A percentile compares a stretch with the other conserved stretches of the same genome.
Conservation (phyloP, 2,888 invertebrate species). For the Deilephila porcellus region DNA sequence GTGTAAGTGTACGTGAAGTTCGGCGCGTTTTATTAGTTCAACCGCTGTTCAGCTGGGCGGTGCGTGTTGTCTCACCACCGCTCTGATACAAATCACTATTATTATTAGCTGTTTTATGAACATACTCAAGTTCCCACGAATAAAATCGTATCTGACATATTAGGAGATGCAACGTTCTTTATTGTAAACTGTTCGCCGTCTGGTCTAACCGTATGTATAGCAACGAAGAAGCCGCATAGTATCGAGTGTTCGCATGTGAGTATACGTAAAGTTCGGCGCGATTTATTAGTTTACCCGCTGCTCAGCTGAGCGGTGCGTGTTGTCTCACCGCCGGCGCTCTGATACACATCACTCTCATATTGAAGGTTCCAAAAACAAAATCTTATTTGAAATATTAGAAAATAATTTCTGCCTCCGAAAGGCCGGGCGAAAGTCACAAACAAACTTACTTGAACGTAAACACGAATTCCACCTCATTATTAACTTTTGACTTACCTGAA, state of each 20-base stretch:
- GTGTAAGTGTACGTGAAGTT: too few species aligned
- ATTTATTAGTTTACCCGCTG: slow-evolving; percentile 46
- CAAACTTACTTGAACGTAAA: too few species aligned
- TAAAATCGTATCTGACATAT: too few species aligned
- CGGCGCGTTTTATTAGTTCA: too few species aligned
- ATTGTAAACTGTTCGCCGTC: not conserved
- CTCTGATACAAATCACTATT: too few species aligned
- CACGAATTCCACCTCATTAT: not conserved
- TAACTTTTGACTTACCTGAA: slow-evolving; percentile 43
- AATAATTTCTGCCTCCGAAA: too few species aligned
- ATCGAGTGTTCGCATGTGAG: not conserved
- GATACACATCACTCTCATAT: not conserved
- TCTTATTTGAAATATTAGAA: not conserved
- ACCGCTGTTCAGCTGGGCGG: too few species aligned
- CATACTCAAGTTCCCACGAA: too few species aligned
- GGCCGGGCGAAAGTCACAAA: too few species aligned
- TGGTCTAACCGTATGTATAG: slow-evolving; percentile 1
- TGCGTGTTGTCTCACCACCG: too few species aligned
- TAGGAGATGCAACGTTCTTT: too few species aligned
- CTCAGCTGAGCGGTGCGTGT: not conserved
- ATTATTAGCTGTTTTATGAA: too few species aligned
- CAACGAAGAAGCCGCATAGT: not conserved
- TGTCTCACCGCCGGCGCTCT: not conserved
- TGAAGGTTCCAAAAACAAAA: not conserved
- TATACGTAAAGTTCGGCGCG: not conserved